phyloP scores from a whole-genome alignment of 2,888 invertebrate genomes.

The Choristoneura rosaceana region DNA sequence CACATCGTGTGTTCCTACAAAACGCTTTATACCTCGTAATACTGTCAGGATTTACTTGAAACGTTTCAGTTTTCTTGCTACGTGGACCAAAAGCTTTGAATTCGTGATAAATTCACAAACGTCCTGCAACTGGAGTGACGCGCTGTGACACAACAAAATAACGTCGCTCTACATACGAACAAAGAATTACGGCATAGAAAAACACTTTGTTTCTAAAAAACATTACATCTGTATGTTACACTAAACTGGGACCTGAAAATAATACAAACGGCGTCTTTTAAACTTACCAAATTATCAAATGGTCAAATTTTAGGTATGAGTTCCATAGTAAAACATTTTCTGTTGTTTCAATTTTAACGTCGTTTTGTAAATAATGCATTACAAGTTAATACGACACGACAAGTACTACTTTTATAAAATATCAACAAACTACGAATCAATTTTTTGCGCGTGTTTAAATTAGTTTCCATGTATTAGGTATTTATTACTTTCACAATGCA shows the following conservation, averaged over 20 bases:
- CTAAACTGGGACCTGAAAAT: not conserved
- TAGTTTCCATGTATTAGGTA: too few species aligned
- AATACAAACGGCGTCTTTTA: too few species aligned
- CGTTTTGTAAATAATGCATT: too few species aligned
- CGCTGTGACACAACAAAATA: slow-evolving; percentile 27
- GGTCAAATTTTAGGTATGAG: too few species aligned
- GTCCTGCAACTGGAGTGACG: slow-evolving; percentile 34
- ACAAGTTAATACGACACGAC: too few species aligned
- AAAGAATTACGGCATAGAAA: slow-evolving; percentile 27
- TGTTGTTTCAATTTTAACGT: too few species aligned
- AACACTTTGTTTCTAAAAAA: slow-evolving; percentile 8
- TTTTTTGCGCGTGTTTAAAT: too few species aligned
- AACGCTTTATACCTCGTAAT: slow-evolving; percentile 6
- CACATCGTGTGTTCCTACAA: not conserved
- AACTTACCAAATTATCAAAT: too few species aligned
- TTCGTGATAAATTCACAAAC: slow-evolving; percentile 41
- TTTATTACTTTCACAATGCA: too few species aligned
- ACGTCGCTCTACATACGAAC: slow-evolving; percentile 27
- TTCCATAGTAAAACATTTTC: too few species aligned
- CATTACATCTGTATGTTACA: not conserved
- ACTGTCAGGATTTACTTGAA: slow-evolving; percentile 35
- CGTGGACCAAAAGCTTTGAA: slow-evolving; percentile 33
- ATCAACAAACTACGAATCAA: too few species aligned
- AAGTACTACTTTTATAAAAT: too few species aligned
- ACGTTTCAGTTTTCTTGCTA: slow-evolving; percentile 33